Evolutionary conservation across 2,888 invertebrate genomes (phyloP).

Genomic region (Ashinkailepas kermadecensis): DNA sequence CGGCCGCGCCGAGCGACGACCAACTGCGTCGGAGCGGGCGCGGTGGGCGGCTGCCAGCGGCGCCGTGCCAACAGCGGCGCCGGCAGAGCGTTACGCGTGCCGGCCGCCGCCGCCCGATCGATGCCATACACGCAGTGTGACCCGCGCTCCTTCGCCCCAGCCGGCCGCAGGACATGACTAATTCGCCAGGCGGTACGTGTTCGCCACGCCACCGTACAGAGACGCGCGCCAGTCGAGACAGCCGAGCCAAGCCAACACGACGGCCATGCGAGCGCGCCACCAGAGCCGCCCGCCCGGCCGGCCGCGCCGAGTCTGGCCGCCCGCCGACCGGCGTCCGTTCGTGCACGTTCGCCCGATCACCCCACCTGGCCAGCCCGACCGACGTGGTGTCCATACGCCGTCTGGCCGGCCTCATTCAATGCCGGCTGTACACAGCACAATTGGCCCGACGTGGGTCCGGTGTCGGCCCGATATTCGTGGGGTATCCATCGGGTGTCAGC

Average conservation of each 20-base stretch:
- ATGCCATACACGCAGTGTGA: background rate
- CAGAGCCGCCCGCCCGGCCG: no score
- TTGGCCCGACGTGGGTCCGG: no score
- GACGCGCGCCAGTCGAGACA: background rate
- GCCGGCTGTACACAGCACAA: no score
- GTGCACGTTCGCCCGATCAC: no score
- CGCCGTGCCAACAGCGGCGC: conserved; percentile 7
- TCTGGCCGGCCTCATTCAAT: no score
- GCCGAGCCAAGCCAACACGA: background rate
- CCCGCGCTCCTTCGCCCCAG: background rate
- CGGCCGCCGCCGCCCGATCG: background rate
- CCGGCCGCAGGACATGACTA: background rate
- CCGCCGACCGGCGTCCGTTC: no score
- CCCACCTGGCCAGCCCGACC: no score
- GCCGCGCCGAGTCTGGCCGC: no score
- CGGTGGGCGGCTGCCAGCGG: background rate
- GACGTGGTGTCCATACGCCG: no score
- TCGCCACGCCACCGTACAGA: background rate
- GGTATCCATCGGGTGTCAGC: no score
- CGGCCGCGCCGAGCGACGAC: background rate
- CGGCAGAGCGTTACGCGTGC: background rate
- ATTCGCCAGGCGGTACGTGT: background rate
- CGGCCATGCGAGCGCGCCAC: background rate
- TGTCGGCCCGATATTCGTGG: no score
- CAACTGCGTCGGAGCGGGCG: background rate